Conservation (phyloP, 2,113 vertebrate species). For the Panthera tigris region DNA sequence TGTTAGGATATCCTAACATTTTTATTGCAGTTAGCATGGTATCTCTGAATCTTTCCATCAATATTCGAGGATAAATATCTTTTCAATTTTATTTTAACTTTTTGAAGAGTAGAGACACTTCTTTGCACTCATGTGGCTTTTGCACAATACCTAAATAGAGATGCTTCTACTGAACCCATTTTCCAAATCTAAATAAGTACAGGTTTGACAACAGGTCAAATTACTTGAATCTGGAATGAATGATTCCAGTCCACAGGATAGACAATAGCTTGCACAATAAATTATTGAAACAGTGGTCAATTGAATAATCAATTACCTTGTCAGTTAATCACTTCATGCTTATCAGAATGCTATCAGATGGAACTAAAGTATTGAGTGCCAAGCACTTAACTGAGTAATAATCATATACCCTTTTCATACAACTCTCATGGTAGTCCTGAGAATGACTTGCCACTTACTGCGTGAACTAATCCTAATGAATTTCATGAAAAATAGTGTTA, state of each 20-base stretch:
- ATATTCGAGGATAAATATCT: not conserved
- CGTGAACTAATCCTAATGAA: not conserved
- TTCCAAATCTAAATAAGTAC: constrained; percentile 31
- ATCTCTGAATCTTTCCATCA: not conserved
- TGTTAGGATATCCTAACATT: not conserved
- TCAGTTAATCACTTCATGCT: not conserved
- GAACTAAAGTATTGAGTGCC: not conserved
- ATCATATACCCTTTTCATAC: not conserved
- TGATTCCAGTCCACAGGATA: not conserved
- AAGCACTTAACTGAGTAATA: not conserved
- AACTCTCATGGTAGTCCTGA: not conserved
- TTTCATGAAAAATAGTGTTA: not conserved
- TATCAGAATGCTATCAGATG: constrained; percentile 2
- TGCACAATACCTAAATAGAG: not conserved
- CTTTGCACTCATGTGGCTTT: not conserved
- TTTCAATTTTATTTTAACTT: not conserved
- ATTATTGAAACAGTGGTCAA: not conserved
- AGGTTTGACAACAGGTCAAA: not conserved
- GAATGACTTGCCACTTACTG: not conserved
- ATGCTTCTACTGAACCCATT: not conserved
- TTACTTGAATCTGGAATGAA: constrained; percentile 29
- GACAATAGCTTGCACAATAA: not conserved
- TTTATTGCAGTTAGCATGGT: not conserved
- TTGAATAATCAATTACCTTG: constrained; percentile 4
- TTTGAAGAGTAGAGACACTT: not conserved